Percentiles rank a stretch among this genome's conserved stretches.
Conservation (phyloP, 2,113 vertebrate genomes). For the Syrrhaptes paradoxus region DNA sequence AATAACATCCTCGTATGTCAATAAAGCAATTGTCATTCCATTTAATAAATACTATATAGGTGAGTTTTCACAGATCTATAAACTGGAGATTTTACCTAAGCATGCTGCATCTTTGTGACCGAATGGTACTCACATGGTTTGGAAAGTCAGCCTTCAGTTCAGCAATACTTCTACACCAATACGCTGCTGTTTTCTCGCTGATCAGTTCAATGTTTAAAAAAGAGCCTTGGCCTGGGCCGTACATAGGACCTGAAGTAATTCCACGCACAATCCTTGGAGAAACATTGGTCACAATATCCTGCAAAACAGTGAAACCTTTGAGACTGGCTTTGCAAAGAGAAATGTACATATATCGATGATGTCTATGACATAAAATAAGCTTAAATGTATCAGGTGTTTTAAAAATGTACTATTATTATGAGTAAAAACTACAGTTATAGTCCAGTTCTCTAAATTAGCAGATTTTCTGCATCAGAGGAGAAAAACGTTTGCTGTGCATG, state of each 20-base stretch:
- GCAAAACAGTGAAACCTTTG: slow-evolving; percentile 27
- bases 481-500: not conserved
- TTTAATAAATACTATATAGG: slow-evolving; percentile 45
- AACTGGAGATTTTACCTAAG: slow-evolving; percentile 38
- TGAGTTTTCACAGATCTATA: slow-evolving; percentile 48
- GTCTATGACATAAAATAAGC: not conserved
- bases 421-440: not conserved
- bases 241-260: slow-evolving; percentile 86
- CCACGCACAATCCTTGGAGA: slow-evolving; percentile 93
- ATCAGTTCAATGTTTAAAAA: slow-evolving; percentile 95
- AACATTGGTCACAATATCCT: slow-evolving; percentile 95
- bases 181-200: slow-evolving; percentile 91
- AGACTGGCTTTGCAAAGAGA: not conserved
- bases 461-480: not conserved
- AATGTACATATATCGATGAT: not conserved
- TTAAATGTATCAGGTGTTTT: not conserved
- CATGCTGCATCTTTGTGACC: slow-evolving; percentile 3
- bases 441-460: not conserved
- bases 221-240: slow-evolving; percentile 88
- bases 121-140: slow-evolving; percentile 78
- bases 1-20: not conserved
- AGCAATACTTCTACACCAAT: slow-evolving; percentile 87
- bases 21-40: slow-evolving; percentile 34
- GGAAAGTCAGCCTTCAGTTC: slow-evolving; percentile 92
- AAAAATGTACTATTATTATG: not conserved